Base-by-base conservation (phyloP, 2,888 invertebrate species). In the Caenorhabditis sp. region DNA sequence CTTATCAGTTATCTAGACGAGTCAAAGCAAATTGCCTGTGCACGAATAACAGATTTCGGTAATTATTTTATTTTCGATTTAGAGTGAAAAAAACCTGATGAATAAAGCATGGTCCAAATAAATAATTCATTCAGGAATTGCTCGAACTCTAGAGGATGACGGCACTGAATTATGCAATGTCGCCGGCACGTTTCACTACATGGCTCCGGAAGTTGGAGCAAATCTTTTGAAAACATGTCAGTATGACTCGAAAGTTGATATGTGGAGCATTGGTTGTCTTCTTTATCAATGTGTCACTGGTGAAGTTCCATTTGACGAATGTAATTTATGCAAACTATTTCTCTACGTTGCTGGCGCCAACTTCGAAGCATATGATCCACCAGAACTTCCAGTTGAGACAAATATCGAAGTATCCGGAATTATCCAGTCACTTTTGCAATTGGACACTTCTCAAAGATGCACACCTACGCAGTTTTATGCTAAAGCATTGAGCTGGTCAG, bases 191-290 rank as follows among this genome's bases (percentile, higher is more conserved):
- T 74, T 84, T 17, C 82, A 76, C 68, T 86, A 84, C 74, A 86
- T 86, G 86, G 84, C 86, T n/a, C 86, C 86, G 1, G 86, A 86
- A 76, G 82, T 80, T 12, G 87, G 87, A 8, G 87, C 85, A 3
- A 87, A 87, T 58, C 63, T 87, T 17, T 66, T 85, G 53, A 81
- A 77, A 52, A 78, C 77, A 17, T 80, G 80, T 59, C 79, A 83
- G 21, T 85, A 85, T 59, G 82, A 85, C 61, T 77, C 82, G 8
- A 76, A 78, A 61, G 84, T 85, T 12, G 87, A 87, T 66, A 86
- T 87, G 84, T 87, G 87, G 87, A 84, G 84, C 58, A 84, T 87
- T 50, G 87, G 87, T 17, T 86, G 85, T 50, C 78, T 87, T n/a
- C 60, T 87, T 43, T 87, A 85, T 54, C 85, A 86, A 70, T 84